Conservation (phyloP, 2,113 vertebrate genomes). For the Gila orcuttii region DNA sequence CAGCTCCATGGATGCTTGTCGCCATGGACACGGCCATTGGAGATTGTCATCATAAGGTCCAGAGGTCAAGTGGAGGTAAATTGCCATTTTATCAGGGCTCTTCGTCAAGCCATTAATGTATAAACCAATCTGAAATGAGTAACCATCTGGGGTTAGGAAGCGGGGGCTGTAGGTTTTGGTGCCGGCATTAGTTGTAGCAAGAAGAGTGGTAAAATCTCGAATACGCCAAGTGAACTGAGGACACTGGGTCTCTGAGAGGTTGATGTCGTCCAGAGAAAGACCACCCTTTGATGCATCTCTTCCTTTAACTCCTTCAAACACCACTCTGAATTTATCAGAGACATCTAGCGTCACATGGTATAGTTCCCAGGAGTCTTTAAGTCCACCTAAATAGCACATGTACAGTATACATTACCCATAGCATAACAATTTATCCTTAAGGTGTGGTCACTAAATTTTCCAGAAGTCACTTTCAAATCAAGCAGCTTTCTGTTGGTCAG, state of each 20-base stretch:
- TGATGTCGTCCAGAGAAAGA: slow-evolving; percentile 92
- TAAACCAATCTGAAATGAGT: slow-evolving; percentile 85
- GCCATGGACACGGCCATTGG: slow-evolving; percentile 88
- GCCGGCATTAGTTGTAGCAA: slow-evolving; percentile 66
- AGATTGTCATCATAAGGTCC: slow-evolving; percentile 81
- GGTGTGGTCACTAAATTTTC: too few species aligned
- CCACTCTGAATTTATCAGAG: slow-evolving; percentile 82
- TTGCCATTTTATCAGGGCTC: slow-evolving; percentile 62
- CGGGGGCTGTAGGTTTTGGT: slow-evolving; percentile 78
- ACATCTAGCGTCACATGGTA: slow-evolving; percentile 80
- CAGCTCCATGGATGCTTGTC: slow-evolving; percentile 81
- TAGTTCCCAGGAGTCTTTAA: slow-evolving; percentile 83
- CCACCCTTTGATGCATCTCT: slow-evolving; percentile 73
- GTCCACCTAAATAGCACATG: slow-evolving; percentile 58
- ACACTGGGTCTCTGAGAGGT: slow-evolving; percentile 88
- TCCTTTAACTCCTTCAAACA: slow-evolving; percentile 82
- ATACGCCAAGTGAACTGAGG: slow-evolving; percentile 88
- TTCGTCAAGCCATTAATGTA: slow-evolving; percentile 60
- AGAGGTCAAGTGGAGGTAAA: slow-evolving; percentile 82
- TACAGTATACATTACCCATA: background rate
- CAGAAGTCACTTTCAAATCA: too few species aligned
- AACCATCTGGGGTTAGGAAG: slow-evolving; percentile 85
- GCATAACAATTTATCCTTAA: too few species aligned
- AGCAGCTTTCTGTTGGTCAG: too few species aligned
- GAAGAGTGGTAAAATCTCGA: slow-evolving; percentile 79